Evolutionary conservation across 1,140 invertebrate species (phyloP).

Genomic region (Sinella curviseta): DNA sequence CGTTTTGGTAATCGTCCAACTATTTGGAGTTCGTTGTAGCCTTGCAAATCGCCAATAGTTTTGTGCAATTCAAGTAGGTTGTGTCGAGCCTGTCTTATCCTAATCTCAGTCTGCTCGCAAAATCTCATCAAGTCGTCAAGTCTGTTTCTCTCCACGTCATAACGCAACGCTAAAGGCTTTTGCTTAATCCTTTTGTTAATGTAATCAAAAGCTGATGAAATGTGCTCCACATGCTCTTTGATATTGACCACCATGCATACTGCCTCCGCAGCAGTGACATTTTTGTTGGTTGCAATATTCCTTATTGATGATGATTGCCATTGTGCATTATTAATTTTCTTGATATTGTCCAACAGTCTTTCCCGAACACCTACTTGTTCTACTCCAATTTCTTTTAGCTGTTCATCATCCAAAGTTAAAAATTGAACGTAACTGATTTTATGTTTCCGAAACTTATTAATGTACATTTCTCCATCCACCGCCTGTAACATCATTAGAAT

Average conservation of each 20-base stretch:
- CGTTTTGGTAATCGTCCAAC: background rate
- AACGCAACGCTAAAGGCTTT: background rate
- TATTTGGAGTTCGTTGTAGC: constrained; percentile 1
- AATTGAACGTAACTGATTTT: constrained; percentile 18
- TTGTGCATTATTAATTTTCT: background rate
- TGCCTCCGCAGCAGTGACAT: background rate
- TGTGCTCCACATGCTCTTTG: background rate
- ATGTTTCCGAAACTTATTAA: background rate
- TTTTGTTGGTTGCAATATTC: background rate
- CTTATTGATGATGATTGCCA: background rate
- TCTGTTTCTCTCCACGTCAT: background rate
- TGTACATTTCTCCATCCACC: background rate
- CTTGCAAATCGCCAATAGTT: background rate
- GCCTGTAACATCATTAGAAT: background rate
- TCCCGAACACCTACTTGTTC: background rate
- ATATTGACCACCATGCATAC: background rate
- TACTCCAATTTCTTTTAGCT: background rate
- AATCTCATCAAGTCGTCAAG: background rate
- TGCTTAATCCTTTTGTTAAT: background rate
- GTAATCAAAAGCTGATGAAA: background rate
- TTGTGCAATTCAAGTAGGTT: background rate
- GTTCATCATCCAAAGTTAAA: background rate
- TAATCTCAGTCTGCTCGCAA: background rate
- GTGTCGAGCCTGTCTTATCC: background rate
- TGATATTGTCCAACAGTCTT: background rate